phyloP scores from a whole-genome alignment of 2,113 vertebrate species.

The Hassar affinis region DNA sequence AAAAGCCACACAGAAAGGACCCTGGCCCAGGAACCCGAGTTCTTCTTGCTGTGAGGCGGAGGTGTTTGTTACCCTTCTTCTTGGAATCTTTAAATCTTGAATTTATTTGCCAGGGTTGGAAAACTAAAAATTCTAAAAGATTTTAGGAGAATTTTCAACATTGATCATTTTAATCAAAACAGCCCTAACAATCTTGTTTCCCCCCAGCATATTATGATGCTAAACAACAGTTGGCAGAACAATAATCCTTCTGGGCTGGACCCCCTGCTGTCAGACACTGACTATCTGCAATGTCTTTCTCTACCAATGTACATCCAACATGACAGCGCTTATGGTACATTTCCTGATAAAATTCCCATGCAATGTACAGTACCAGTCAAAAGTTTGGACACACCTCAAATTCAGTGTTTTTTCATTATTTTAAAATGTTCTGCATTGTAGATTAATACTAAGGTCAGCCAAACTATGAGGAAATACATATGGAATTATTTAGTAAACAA shows the following conservation, averaged over 20 bases:
- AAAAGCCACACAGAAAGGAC: too few relatives aligned
- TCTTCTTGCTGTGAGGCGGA: too few relatives aligned
- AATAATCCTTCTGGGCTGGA: constrained; percentile 49
- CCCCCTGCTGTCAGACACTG: constrained; percentile 56
- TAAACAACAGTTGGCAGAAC: constrained; percentile 59
- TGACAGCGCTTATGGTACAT: constrained; percentile 57
- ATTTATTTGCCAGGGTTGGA: neutral
- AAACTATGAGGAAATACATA: too few relatives aligned
- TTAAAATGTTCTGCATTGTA: too few relatives aligned
- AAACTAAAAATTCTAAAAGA: neutral
- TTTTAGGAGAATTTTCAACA: neutral
- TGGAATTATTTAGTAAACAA: too few relatives aligned
- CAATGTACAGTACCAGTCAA: too few relatives aligned
- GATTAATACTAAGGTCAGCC: too few relatives aligned
- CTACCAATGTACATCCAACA: constrained; percentile 55
- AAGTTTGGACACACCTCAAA: too few relatives aligned
- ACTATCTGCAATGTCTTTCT: constrained; percentile 60
- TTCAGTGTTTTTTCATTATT: too few relatives aligned
- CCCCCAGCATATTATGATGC: constrained; percentile 62
- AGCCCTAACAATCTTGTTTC: neutral
- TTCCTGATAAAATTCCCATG: too few relatives aligned
- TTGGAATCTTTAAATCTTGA: neutral
- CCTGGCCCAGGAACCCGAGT: too few relatives aligned
- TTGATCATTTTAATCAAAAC: neutral
- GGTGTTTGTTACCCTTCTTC: too few relatives aligned